Evolutionary conservation across 2,797 vertebrate genomes (phyloP), one percentile per base, ranked within the genome.

Genomic region (Helarctos malayanus): DNA sequence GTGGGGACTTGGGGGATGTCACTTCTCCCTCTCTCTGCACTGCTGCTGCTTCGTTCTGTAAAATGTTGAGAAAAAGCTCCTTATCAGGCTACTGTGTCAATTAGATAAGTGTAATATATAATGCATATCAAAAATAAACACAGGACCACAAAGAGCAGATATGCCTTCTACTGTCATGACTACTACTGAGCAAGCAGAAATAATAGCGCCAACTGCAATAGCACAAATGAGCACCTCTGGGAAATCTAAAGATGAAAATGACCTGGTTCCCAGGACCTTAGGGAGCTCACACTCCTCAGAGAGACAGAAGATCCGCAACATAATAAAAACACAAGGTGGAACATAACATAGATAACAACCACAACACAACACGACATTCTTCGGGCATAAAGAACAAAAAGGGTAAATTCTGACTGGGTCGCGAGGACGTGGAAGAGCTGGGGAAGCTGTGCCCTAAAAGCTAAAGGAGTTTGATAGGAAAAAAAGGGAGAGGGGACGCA

Each of bases 171-270:
- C 15, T 13, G 13, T 23, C 32, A 38, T 16, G n/a, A 79, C 85
- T 27, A 21, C 32, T 19, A 38, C 0, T 15, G 54, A 27, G 54
- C 71, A 25, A 4, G 45, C 25, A 47, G 14, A 76, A 71, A 14
- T 68, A 78, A 54, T 6, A n/a, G 35, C 15, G 21, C 1, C 2
- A 21, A 18, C 2, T 7, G 3, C 12, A 56, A 25, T 7, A 25
- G 29, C n/a, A 16, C 0, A 3, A 47, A 63, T 2, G 25, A 18
- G 38, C 3, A 6, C 35, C 19, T 10, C 8, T 14, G 18, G 35
- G 61, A 63, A 79, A 73, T 18, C 19, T 14, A 32, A 19, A 32
- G 65, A 91, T 29, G 69, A 47, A 19, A 54, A 38, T n/a, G 38
- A 65, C 47, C 27, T 6, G 9, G 8, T 15, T 7, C 18, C 16